phyloP scores from a whole-genome alignment of 1,140 invertebrate species.

The Prorops nasuta region DNA sequence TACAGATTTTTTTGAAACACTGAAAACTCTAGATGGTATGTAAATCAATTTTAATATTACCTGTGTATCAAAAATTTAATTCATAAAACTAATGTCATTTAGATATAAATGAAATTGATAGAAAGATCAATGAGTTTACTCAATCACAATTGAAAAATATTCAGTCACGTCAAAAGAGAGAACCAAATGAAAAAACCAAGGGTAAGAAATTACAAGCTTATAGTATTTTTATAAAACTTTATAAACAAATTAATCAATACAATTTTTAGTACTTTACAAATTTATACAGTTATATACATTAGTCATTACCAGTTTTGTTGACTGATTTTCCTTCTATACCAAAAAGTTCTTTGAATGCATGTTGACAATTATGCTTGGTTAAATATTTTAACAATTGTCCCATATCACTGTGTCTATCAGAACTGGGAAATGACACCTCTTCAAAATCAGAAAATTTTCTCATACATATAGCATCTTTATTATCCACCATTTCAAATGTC shows the following conservation, averaged over 20 bases:
- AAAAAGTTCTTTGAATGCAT: constrained; percentile 77
- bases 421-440: constrained; percentile 68
- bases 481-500: constrained; percentile 56
- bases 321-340: constrained; percentile 65
- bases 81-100: background rate
- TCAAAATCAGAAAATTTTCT: constrained; percentile 69
- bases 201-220: too few species aligned
- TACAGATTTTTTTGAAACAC: constrained; percentile 20
- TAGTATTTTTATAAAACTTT: too few species aligned
- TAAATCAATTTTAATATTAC: background rate
- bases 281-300: too few species aligned
- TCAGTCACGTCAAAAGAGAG: constrained; percentile 11
- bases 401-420: constrained; percentile 71
- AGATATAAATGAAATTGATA: constrained; percentile 13
- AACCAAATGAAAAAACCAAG: background rate
- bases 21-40: constrained; percentile 24
- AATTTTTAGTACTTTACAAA: too few species aligned
- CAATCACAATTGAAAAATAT: constrained; percentile 13
- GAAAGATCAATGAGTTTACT: constrained; percentile 21
- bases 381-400: constrained; percentile 72
- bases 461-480: constrained; percentile 54
- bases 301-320: too few species aligned
- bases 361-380: constrained; percentile 61
- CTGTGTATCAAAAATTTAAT: background rate
- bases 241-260: too few species aligned